Base-by-base conservation (phyloP, 2,888 invertebrate species). In the Entomobrya multifasciata region DNA sequence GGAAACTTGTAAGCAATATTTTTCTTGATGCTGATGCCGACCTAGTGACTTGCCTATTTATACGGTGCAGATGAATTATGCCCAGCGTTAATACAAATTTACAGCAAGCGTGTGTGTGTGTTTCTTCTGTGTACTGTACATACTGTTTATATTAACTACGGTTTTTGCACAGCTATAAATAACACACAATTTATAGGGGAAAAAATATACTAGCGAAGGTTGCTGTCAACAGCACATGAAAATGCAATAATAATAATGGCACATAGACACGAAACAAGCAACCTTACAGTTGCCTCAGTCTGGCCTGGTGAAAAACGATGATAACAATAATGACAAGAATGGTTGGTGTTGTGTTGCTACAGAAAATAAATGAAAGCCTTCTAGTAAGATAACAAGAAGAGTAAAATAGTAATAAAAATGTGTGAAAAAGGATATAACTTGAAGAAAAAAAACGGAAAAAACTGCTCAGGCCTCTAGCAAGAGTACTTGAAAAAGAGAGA, bases 201-300 rank as follows among this genome's bases (percentile, higher is more conserved):
- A n/a, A 25, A 27, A 52, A 67, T 79, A 6, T 65, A n/a, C 78
- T 57, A 55, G 47, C 44, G 57, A 70, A 70, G 44, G 72, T 49
- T 49, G 47, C 72, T 80, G 79, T 86, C 86, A 86, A 44, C 82
- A 72, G 79, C 80, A 86, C 72, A 79, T 86, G 79, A 79, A 79
- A 86, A 79, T 86, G 86, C 85, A 83, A 84, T 78, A 84, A 84
- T 83, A 78, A 85, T 86, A 86, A 86, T 80, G 79, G 65, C 25
- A 41, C 17, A 65, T 80, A 79, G 57, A 36, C 77, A 77, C 77
- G 77, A 57, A 77, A 65, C 30, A 65, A 65, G 36, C 10, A 65
- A 65, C 36, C 30, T 30, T 36, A 17, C n/a, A n/a, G n/a, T n/a
- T n/a, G n/a, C n/a, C n/a, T n/a, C n/a, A n/a, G n/a, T n/a, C n/a